A percentile compares a stretch with the other conserved stretches of the same genome.
Conservation (phyloP, 1,140 invertebrate species). For the Hycleus phaleratus region DNA sequence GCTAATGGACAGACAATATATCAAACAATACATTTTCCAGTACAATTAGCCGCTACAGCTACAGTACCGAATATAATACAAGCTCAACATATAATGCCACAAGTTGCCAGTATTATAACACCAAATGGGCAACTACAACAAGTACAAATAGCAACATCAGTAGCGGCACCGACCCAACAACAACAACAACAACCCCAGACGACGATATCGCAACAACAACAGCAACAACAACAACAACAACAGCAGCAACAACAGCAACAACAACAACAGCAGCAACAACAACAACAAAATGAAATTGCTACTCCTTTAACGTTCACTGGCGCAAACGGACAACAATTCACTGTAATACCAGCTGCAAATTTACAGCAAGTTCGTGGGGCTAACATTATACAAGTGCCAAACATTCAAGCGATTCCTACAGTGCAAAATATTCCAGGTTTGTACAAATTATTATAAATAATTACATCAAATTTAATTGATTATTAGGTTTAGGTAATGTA, state of each 20-base stretch:
- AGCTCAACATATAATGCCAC: constrained; percentile 50
- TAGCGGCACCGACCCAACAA: constrained; percentile 36
- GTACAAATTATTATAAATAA: background rate
- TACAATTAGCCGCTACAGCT: constrained; percentile 60
- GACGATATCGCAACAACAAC: constrained; percentile 44
- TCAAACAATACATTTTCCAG: constrained; percentile 86
- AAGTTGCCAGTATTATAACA: constrained; percentile 78
- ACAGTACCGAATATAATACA: constrained; percentile 48
- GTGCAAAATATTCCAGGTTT: constrained; percentile 40
- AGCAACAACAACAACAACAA: constrained; percentile 32
- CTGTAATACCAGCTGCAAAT: constrained; percentile 60
- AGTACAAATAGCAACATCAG: constrained; percentile 45
- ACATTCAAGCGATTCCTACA: constrained; percentile 39
- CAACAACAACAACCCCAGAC: constrained; percentile 20
- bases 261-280: constrained; percentile 29
- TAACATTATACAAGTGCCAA: constrained; percentile 40
- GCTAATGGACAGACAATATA: constrained; percentile 86
- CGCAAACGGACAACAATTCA: constrained; percentile 62
- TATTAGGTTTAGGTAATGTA: constrained; percentile 62
- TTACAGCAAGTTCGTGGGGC: constrained; percentile 37
- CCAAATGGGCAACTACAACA: constrained; percentile 82
- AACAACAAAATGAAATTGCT: constrained; percentile 31
- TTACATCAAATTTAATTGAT: background rate
- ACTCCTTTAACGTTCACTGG: constrained; percentile 54
- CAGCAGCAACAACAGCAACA: constrained; percentile 20